Percentiles rank a stretch among this genome's conserved stretches.
Evolutionary conservation across 2,888 invertebrate species (phyloP).

Genomic region (Schrankia costaestrigalis): DNA sequence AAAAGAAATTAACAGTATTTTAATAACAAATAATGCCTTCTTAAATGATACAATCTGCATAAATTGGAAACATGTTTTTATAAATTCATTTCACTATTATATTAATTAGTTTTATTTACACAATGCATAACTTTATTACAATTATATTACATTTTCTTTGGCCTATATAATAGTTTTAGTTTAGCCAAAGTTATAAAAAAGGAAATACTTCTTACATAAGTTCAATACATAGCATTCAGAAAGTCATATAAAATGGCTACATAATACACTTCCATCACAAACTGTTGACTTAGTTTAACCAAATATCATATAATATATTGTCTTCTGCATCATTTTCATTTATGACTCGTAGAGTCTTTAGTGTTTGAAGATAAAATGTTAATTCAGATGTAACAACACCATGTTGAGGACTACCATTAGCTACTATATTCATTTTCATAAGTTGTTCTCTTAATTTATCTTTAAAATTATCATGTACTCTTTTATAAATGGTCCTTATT

Average conservation of each 20-base stretch:
- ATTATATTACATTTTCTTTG: constrained; percentile 19
- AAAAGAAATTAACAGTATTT: constrained; percentile 2
- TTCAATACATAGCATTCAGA: background rate
- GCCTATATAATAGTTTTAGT: constrained; percentile 11
- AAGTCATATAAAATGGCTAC: constrained; percentile 18
- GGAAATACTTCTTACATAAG: constrained; percentile 1
- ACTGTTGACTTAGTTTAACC: constrained; percentile 80
- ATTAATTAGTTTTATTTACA: constrained; percentile 25
- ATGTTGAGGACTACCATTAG: constrained; percentile 98
- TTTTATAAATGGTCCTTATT: constrained; percentile 87
- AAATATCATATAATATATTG: constrained; percentile 91
- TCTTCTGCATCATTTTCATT: constrained; percentile 87
- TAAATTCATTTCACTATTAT: constrained; percentile 13
- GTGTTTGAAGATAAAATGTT: constrained; percentile 93
- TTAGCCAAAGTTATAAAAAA: constrained; percentile 14
- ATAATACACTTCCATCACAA: constrained; percentile 15
- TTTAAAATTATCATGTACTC: constrained; percentile 92
- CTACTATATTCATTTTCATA: constrained; percentile 91
- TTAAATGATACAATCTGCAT: background rate
- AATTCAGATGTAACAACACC: constrained; percentile 96
- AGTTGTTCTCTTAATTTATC: constrained; percentile 92
- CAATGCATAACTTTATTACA: constrained; percentile 13
- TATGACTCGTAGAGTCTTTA: constrained; percentile 89
- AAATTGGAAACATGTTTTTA: constrained; percentile 4
- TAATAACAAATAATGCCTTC: background rate